Conservation (phyloP, 2,888 invertebrate genomes). For the Dasypolia templi region DNA sequence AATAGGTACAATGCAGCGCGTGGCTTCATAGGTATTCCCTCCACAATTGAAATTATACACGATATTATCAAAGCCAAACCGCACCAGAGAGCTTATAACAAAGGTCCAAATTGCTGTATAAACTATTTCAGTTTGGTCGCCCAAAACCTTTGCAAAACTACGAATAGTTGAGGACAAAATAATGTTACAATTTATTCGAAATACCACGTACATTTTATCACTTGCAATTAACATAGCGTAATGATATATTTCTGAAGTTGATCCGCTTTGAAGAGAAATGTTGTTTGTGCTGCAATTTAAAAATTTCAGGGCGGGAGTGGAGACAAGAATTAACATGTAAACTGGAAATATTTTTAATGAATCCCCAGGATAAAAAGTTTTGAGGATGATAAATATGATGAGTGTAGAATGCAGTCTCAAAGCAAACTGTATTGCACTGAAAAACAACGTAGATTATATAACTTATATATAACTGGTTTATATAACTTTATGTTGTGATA, state of each 20-base stretch:
- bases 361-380: slow-evolving; percentile 16
- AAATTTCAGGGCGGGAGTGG: slow-evolving; percentile 1
- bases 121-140: slow-evolving; percentile 48
- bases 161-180: slow-evolving; percentile 12
- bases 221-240: slow-evolving; percentile 46
- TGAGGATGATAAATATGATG: slow-evolving; percentile 25
- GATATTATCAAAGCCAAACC: slow-evolving; percentile 48
- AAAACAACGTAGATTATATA: neutral
- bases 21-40: neutral
- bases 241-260: slow-evolving; percentile 54
- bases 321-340: slow-evolving; percentile 42
- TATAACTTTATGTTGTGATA: too few relatives aligned
- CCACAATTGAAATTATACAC: slow-evolving; percentile 37
- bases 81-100: slow-evolving; percentile 57
- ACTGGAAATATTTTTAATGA: slow-evolving; percentile 36
- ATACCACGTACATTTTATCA: slow-evolving; percentile 47
- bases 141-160: slow-evolving; percentile 26
- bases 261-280: slow-evolving; percentile 49
- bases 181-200: slow-evolving; percentile 15
- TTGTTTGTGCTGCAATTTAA: slow-evolving; percentile 47
- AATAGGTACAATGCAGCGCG: neutral
- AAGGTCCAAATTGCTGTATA: slow-evolving; percentile 56
- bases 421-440: neutral
- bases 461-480: too few relatives aligned
- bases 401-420: slow-evolving; percentile 9